Evolutionary conservation across 2,797 vertebrate species (phyloP).

Genomic region (Cirrhinus mrigala): DNA sequence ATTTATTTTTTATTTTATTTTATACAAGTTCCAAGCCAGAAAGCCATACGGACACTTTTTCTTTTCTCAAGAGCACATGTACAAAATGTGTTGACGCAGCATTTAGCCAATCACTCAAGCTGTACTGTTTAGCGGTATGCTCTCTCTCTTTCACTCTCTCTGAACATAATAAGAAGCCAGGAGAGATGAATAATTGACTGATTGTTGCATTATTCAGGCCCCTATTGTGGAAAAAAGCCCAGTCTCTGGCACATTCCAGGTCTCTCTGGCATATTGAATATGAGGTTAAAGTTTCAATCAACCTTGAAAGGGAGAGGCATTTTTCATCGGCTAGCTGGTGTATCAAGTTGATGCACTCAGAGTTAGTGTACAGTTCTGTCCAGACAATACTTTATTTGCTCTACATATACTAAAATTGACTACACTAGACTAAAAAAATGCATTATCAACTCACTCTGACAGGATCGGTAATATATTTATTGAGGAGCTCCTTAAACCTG

Average conservation of each 20-base stretch:
- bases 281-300: constrained; percentile 92
- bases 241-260: constrained; percentile 82
- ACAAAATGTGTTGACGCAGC: constrained; percentile 90
- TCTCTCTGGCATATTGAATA: constrained; percentile 82
- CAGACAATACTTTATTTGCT: neutral
- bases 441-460: neutral
- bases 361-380: constrained; percentile 13
- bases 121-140: constrained; percentile 80
- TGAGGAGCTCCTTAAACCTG: neutral
- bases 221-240: constrained; percentile 84
- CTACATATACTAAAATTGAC: neutral
- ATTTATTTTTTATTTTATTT: neutral
- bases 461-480: neutral
- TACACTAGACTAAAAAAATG: neutral
- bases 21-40: neutral
- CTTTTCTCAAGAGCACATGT: constrained; percentile 84
- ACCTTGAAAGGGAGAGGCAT: constrained; percentile 80
- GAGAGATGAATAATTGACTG: constrained; percentile 90
- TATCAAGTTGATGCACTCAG: constrained; percentile 32
- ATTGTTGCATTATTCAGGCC: constrained; percentile 89
- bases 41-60: constrained; percentile 50
- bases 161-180: constrained; percentile 85
- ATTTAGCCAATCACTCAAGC: constrained; percentile 59
- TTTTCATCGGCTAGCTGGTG: constrained; percentile 27
- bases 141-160: constrained; percentile 77